Base-by-base conservation (phyloP, 2,888 invertebrate genomes). In the Tenodera sinensis region DNA sequence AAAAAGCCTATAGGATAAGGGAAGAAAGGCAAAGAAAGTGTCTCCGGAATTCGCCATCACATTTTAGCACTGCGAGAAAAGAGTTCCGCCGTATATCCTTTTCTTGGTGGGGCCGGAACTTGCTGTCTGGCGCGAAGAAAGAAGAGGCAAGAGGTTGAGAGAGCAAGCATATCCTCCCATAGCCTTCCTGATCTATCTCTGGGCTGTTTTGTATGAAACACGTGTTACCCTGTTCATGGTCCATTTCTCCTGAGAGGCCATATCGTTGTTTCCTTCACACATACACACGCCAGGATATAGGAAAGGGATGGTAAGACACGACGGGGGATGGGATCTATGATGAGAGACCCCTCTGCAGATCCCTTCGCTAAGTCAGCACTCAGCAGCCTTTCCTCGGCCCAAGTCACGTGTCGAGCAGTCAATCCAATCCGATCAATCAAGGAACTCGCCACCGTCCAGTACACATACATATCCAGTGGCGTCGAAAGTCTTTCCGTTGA, bases 391-490 rank as follows among this genome's bases (percentile, higher is more conserved):
- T 82, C 87, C n/a, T 14, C 83, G 6, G 27, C 34, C 83, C 87
- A 83, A 83, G 87, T 87, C 87, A 87, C 87, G 87, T 34, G 87
- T 87, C 82, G 34, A 87, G 6, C 27, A 87, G 87, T 83, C 87
- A 87, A 87, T 87, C 87, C 87, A 87, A 87, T 87, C 83, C 87
- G 87, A 87, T 87, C 87, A 87, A 87, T 87, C 87, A 87, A 83
- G 82, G 28, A 42, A 82, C 87, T 34, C 25, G 86, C 54, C 54
- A 71, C 54, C 54, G 54, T 20, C 54, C 54, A 71, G 25, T 71
- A 20, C 54, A 71, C 54, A 71, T 71, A 71, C 54, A 71, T 71
- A 71, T 71, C 54, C 54, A 20, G 54, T 71, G 20, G 20, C 54
- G 54, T 71, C 25, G 20, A 25, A 71, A 71, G 25, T 2, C 54